Conservation (phyloP, 1,140 invertebrate species). For the Papilio polyxenes region DNA sequence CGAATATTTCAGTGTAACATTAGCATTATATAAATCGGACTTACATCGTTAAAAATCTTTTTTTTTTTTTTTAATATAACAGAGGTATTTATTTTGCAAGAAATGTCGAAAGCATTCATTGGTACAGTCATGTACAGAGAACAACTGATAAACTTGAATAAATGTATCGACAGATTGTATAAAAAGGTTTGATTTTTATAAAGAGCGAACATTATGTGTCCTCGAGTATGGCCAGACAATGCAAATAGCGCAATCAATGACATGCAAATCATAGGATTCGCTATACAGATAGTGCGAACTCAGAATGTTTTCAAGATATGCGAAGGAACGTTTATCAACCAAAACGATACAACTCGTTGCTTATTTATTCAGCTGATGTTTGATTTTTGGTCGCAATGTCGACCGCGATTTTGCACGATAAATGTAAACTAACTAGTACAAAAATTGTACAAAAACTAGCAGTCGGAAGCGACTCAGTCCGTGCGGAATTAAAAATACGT, state of each 20-base stretch:
- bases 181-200: not conserved
- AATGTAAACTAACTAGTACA: too few species aligned
- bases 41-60: too few species aligned
- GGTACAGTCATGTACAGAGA: not conserved
- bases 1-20: too few species aligned
- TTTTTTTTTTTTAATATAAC: too few species aligned
- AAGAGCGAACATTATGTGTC: not conserved
- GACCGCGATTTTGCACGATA: not conserved
- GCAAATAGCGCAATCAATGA: conserved; percentile 8
- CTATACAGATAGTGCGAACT: conserved; percentile 2
- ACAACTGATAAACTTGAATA: not conserved
- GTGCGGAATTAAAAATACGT: too few species aligned
- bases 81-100: not conserved
- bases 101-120: not conserved
- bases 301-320: conserved; percentile 10
- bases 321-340: not conserved
- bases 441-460: too few species aligned
- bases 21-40: too few species aligned
- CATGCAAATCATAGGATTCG: conserved; percentile 22
- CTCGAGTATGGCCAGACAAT: not conserved
- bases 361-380: conserved; percentile 29
- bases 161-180: not conserved
- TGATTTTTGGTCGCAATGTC: not conserved
- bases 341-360: not conserved
- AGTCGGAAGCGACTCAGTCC: too few species aligned